Evolutionary conservation across 2,113 vertebrate genomes (phyloP), one percentile per base, ranked within the genome.

Genomic region (Micronisus gabar): DNA sequence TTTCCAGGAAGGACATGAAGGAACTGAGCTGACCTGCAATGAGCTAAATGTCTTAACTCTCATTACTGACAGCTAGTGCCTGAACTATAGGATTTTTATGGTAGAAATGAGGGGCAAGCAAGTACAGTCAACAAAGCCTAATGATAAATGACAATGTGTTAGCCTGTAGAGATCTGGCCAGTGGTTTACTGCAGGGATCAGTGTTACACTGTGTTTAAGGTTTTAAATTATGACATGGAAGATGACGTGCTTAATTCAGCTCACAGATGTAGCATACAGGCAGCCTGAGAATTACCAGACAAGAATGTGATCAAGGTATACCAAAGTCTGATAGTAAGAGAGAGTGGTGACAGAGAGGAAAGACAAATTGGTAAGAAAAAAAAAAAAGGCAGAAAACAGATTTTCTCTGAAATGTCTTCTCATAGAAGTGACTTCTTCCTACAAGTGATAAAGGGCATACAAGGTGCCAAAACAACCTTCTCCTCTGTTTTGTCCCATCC

Each of bases 1-100:
- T 85, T 93, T 89, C 62, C 73, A 93, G 86, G 76, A 95, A 96
- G 85, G 76, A 79, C 56, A 56, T 86, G 72, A 94, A 95, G 48
- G 47, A 72, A 85, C 62, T 68, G 45, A 91, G 23, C 41, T 86
- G 81, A 91, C 58, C 89, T 94, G 62, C 86, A 86, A 73, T 65
- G 50, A 89, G 66, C 36, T 91, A 79, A 94, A 93, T 82, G 29
- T 82, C 84, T 89, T 68, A 82, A 93, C 61, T 93, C 62, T 90
- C 43, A 32, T 87, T 90, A 80, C 58, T 70, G 86, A 73, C 83
- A 95, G 74, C 40, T 79, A 83, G 23, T 80, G 53, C 50, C 65
- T 79, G 80, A 88, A 74, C 68, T 63, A 52, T 30, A 58, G 8
- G 45, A 72, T 80, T 91, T 95, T 91, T 75, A 52, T 32, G 32